phyloP scores from a whole-genome alignment of 2,113 vertebrate genomes.

The Cottus gobio region DNA sequence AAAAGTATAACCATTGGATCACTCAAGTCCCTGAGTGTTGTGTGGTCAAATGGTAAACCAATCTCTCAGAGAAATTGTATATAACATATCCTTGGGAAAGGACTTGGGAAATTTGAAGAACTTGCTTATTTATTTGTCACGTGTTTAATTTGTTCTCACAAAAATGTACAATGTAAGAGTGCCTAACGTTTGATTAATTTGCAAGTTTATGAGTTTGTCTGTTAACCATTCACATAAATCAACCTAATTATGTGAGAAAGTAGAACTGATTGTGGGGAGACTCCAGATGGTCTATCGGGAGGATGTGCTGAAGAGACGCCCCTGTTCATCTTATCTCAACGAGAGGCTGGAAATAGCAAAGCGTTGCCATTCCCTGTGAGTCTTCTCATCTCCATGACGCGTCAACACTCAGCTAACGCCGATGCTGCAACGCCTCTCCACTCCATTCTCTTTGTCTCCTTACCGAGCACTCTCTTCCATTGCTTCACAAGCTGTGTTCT shows the following conservation, averaged over 20 bases:
- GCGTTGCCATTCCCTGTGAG: slow-evolving; percentile 36
- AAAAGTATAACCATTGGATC: slow-evolving; percentile 17
- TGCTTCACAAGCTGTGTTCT: not conserved
- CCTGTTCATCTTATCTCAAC: slow-evolving; percentile 71
- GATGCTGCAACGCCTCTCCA: slow-evolving; percentile 17
- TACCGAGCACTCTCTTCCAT: slow-evolving; percentile 1
- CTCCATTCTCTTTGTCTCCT: slow-evolving; percentile 29
- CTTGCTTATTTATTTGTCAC: slow-evolving; percentile 1
- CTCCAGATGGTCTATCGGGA: slow-evolving; percentile 56
- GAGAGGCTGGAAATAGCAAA: slow-evolving; percentile 75
- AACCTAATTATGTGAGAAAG: slow-evolving; percentile 15
- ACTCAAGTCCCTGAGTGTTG: not conserved
- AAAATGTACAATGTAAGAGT: slow-evolving; percentile 5
- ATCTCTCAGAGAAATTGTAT: slow-evolving; percentile 2
- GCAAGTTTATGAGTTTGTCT: slow-evolving; percentile 1
- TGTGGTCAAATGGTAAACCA: not conserved
- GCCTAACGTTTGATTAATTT: slow-evolving; percentile 29
- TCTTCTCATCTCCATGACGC: slow-evolving; percentile 46
- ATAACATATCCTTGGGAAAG: not conserved
- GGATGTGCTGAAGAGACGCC: slow-evolving; percentile 61
- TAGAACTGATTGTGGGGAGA: slow-evolving; percentile 48
- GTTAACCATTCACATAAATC: slow-evolving; percentile 26
- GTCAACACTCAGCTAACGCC: slow-evolving; percentile 65
- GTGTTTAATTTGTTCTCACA: not conserved
- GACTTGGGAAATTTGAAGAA: not conserved